Base-by-base conservation (phyloP, 2,888 invertebrate species). In the Oscheius sp. region DNA sequence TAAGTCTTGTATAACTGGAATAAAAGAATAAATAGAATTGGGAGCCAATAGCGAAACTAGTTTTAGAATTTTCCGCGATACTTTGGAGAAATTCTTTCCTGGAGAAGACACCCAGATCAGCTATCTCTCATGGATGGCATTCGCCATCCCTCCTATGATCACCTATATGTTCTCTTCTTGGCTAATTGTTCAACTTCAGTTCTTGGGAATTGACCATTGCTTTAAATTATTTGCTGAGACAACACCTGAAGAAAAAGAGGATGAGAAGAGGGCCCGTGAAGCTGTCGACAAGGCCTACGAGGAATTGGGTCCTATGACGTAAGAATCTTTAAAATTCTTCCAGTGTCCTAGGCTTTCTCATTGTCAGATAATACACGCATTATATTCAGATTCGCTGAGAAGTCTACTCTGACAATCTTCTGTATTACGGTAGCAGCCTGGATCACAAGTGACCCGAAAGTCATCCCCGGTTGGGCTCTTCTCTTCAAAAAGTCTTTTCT, bases 111-210 rank as follows among this genome's bases (percentile, higher is more conserved):
- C 76, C 2, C 68, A 75, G 23, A 77, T 81, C 53, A 77, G 77
- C 0, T 81, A 78, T 48, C 46, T 79, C 15, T 77, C 81, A 0
- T 81, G 81, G 81, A 81, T 81, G 79, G 71, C 75, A 8, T 81
- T 81, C 31, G 79, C 78, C 6, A 70, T 81, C 70, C 81, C 81
- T 6, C 79, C 81, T 23, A 75, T 79, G 79, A 17, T 81, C 33
- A 71, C 74, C 66, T 81, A 81, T 72, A 78, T 81, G 79, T 71
- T 81, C 53, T 66, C 77, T 17, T 77, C 78, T 8, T 81, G 81
- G 81, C 65, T 81, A 46, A 65, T 81, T 10, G 79, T 81, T 5
- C 81, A 76, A 61, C 48, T 80, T 1, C 80, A 80, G 61, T 81
- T 81, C 48, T 55, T 81, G 12, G 81, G 81, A 10, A 48, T 66